Evolutionary conservation across 2,797 vertebrate genomes (phyloP), one percentile per base, ranked within the genome.

Genomic region (Eulemur albifrons): DNA sequence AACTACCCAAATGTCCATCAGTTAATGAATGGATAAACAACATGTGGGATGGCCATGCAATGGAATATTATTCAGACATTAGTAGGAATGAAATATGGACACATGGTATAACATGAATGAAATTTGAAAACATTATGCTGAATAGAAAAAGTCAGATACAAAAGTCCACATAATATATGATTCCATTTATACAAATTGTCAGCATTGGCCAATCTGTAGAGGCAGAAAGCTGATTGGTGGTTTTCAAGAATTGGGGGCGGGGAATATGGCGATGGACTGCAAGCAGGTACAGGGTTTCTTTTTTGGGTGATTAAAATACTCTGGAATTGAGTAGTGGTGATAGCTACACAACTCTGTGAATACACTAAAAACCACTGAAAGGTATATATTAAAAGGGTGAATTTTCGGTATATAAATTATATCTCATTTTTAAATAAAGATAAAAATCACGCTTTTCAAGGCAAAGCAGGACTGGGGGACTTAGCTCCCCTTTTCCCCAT

Each of bases 151-250:
- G 11, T 10, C 75, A 40, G 40, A 48, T 17, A 10, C 27, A 12
- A 9, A 79, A 77, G 73, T 32, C 63, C 18, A 0, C 0, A 0
- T 21, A 4, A 5, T 0, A 0, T 32, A 0, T 7, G 54, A 14
- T 27, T 59, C 15, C 14, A 4, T 32, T n/a, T 12, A 0, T 25
- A 5, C 2, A n/a, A 61, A 59, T 27, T 20, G 3, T 84, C 57
- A 11, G 13, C 45, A 21, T 21, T 5, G 57, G 15, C 48, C 38
- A 30, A 11, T 40, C 75, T 4, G 0, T 0, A 9, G 63, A 86
- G 43, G 72, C 1, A 30, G 52, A 21, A 48, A 27, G 38, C 4
- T 25, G 72, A 9, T 25, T 3, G 0, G 69, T 9, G 30, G 17
- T 40, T 61, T 59, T 61, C 32, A 48, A 27, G 48, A n/a, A 6